phyloP scores from a whole-genome alignment of 37 sponge, comb jelly and placozoan genomes.

The Spongilla lacustris region DNA sequence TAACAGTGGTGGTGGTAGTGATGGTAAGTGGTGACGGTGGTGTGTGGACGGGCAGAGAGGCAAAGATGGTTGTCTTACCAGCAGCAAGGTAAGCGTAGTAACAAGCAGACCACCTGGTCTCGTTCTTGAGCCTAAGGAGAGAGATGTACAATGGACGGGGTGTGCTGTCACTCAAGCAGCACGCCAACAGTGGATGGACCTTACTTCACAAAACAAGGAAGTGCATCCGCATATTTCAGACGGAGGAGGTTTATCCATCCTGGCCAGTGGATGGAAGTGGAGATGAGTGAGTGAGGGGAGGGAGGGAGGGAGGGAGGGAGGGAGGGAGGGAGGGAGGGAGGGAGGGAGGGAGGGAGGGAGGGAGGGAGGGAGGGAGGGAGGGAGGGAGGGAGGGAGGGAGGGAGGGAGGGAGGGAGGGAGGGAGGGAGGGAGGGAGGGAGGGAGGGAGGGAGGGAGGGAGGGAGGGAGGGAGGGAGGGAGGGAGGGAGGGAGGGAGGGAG shows the following conservation, averaged over 20 bases:
- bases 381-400: neutral
- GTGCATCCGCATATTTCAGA: constrained; percentile 59
- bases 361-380: neutral
- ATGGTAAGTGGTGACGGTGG: neutral
- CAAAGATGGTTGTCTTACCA: constrained; percentile 31
- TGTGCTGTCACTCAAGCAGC: no score
- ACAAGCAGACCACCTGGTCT: constrained; percentile 90
- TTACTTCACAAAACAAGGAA: constrained; percentile 70
- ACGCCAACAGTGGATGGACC: no score
- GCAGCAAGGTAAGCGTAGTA: constrained; percentile 88
- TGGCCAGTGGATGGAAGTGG: neutral
- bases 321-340: neutral
- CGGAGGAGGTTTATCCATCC: constrained; percentile 78
- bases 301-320: neutral
- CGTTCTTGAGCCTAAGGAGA: constrained; percentile 78
- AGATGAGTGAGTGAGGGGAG: neutral
- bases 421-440: neutral
- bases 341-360: neutral
- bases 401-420: neutral
- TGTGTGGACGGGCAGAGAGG: neutral
- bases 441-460: neutral
- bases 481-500: neutral
- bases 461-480: neutral
- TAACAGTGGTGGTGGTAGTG: neutral
- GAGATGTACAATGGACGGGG: no score